Evolutionary conservation across 2,113 vertebrate species (phyloP).

Genomic region (Apodemus sylvaticus): DNA sequence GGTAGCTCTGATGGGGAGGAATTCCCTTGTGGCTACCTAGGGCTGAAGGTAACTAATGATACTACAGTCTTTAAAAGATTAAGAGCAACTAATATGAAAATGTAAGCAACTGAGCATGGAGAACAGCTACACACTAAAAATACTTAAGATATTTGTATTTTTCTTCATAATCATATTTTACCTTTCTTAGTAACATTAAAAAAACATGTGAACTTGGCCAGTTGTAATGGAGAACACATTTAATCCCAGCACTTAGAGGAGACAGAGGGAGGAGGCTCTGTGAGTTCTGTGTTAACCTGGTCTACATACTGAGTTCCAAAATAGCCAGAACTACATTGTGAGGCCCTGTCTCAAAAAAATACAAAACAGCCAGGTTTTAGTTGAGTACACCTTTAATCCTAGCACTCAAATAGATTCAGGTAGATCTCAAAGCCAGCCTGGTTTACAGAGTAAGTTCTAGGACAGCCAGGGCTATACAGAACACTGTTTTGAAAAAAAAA

Average conservation of each 20-base stretch:
- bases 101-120: slow-evolving; percentile 1
- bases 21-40: not conserved
- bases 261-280: too few species aligned
- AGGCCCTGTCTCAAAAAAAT: not conserved
- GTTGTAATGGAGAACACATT: too few species aligned
- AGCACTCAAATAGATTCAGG: not conserved
- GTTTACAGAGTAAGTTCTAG: not conserved
- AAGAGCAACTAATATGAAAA: slow-evolving; percentile 3
- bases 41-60: not conserved
- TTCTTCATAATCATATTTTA: too few species aligned
- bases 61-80: slow-evolving; percentile 38
- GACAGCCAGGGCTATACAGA: not conserved
- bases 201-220: too few species aligned
- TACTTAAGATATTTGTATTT: too few species aligned
- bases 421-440: not conserved
- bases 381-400: not conserved
- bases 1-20: not conserved
- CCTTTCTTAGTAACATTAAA: too few species aligned
- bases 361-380: not conserved
- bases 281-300: too few species aligned
- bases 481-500: not conserved
- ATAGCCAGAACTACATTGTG: too few species aligned
- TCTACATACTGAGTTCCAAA: too few species aligned
- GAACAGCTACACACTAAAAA: not conserved
- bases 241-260: too few species aligned